Percentiles rank a stretch among this genome's conserved stretches.
Evolutionary conservation across 37 sponge, comb jelly and placozoan genomes (phyloP).

Genomic region (Cliona cf. orientalis): DNA sequence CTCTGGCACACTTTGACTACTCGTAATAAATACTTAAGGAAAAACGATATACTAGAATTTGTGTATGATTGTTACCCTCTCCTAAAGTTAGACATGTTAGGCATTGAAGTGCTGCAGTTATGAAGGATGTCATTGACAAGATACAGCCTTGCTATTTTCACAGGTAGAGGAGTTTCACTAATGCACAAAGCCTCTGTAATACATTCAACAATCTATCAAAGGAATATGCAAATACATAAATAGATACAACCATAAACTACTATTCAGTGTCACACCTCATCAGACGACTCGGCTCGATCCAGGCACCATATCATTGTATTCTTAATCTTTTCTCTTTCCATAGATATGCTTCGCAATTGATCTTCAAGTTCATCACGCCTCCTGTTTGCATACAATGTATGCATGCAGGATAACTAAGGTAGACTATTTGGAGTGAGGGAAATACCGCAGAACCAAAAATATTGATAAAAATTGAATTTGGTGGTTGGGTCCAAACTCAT

Average conservation of each 20-base stretch:
- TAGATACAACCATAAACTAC: neutral
- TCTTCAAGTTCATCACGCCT: slow-evolving; percentile 91
- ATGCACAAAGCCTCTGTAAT: slow-evolving; percentile 92
- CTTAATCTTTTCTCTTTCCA: slow-evolving; percentile 76
- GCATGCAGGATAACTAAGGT: too few species aligned
- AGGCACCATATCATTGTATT: slow-evolving; percentile 91
- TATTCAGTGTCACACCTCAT: slow-evolving; percentile 74
- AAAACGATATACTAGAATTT: neutral
- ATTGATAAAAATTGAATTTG: too few species aligned
- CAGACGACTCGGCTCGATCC: slow-evolving; percentile 90
- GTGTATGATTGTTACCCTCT: slow-evolving; percentile 62
- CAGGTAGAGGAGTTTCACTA: slow-evolving; percentile 80
- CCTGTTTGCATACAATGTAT: slow-evolving; percentile 21
- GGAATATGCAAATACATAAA: neutral
- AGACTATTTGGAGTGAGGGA: too few species aligned
- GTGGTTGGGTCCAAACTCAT: too few species aligned
- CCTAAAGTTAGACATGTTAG: slow-evolving; percentile 70
- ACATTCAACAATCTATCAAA: slow-evolving; percentile 90
- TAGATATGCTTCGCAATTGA: slow-evolving; percentile 72
- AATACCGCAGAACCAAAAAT: too few species aligned
- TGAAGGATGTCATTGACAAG: slow-evolving; percentile 92
- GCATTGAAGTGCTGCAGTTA: slow-evolving; percentile 75
- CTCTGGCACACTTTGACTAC: neutral
- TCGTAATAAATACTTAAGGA: neutral
- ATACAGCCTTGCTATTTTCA: slow-evolving; percentile 90